A percentile compares a stretch with the other conserved stretches of the same genome.
phyloP scores from a whole-genome alignment of 2,113 vertebrate species.

The Syngnathoides biaculeatus region DNA sequence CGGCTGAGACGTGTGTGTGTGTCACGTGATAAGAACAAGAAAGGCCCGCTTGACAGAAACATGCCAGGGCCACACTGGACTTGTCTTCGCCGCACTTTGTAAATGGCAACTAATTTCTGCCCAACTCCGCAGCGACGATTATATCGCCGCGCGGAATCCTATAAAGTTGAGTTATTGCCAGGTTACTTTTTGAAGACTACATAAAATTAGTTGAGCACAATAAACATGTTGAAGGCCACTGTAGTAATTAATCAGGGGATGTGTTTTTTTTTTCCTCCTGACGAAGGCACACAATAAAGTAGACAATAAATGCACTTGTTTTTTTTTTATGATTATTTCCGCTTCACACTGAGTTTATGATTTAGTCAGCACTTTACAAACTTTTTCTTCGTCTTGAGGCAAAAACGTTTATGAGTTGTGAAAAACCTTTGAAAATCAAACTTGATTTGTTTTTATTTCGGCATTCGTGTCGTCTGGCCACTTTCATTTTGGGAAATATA shows the following conservation, averaged over 20 bases:
- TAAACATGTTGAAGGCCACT: not conserved
- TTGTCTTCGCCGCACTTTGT: not conserved
- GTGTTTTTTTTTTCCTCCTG: constrained; percentile 2
- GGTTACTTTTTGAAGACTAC: constrained; percentile 13
- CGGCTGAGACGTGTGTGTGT: constrained; percentile 65
- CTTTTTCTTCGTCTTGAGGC: not conserved
- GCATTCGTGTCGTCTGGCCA: not conserved
- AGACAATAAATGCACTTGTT: not conserved
- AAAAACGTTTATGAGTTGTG: not conserved
- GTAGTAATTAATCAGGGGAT: not conserved
- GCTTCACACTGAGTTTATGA: not conserved
- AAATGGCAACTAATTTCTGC: constrained; percentile 20
- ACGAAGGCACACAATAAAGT: not conserved
- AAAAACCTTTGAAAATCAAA: not conserved
- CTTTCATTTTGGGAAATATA: not conserved
- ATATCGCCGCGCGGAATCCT: constrained; percentile 14
- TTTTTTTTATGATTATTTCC: not conserved
- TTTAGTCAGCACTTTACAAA: not conserved
- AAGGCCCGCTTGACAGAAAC: constrained; percentile 31
- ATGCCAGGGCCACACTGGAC: not conserved
- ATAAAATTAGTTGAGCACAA: not conserved
- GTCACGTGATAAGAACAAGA: constrained; percentile 55
- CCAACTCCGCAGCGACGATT: constrained; percentile 24
- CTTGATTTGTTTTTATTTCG: not conserved
- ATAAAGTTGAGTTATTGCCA: constrained; percentile 32